phyloP scores from a whole-genome alignment of 2,113 vertebrate genomes.

The Ctenodactylus gundi region DNA sequence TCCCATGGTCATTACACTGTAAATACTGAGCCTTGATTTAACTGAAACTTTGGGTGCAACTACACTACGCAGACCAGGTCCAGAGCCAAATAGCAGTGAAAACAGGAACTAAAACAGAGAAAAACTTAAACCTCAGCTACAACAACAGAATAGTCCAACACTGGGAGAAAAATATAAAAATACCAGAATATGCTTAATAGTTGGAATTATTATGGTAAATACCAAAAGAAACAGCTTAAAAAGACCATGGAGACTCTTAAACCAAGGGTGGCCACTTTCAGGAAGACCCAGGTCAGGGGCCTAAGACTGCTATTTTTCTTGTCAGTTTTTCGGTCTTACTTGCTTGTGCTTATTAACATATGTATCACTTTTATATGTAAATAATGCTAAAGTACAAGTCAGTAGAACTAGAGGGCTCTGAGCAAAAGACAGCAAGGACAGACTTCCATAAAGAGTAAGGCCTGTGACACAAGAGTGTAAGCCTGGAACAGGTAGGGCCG shows the following conservation, averaged over 20 bases:
- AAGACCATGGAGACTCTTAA: neutral
- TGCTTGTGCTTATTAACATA: neutral
- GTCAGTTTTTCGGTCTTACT: neutral
- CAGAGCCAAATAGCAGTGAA: neutral
- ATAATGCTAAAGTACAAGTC: neutral
- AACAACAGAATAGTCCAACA: neutral
- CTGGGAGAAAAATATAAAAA: neutral
- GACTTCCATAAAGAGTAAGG: neutral
- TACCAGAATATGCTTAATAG: neutral
- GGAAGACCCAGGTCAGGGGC: neutral
- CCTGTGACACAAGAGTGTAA: neutral
- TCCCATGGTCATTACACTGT: neutral
- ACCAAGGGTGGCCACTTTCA: neutral
- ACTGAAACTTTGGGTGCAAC: neutral
- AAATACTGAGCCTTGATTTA: neutral
- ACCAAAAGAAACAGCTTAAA: neutral
- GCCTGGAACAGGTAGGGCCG: too few relatives aligned
- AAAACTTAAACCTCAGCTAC: neutral
- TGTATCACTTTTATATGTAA: neutral
- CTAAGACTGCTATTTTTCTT: neutral
- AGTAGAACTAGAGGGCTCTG: neutral
- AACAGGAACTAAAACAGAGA: neutral
- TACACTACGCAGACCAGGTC: neutral
- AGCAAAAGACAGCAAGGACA: neutral
- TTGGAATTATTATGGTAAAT: neutral